Conservation (phyloP, 2,113 vertebrate genomes). For the Coptodon rendalli region DNA sequence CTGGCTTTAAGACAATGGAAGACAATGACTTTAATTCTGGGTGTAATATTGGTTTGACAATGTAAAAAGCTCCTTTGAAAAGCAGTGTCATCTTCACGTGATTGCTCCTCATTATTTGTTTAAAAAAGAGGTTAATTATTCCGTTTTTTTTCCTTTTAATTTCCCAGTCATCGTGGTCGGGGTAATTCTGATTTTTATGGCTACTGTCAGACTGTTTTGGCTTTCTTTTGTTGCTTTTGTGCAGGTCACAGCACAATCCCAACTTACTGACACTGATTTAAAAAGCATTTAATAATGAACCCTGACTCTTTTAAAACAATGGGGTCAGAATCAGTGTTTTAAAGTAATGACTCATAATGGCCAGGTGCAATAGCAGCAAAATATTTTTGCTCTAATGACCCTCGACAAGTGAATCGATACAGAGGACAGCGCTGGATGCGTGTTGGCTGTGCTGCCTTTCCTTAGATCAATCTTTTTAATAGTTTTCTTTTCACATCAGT, state of each 20-base stretch:
- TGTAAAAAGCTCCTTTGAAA: slow-evolving; percentile 38
- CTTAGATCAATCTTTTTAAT: not conserved
- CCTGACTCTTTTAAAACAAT: not conserved
- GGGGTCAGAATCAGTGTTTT: not conserved
- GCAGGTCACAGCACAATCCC: slow-evolving; percentile 25
- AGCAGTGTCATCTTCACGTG: slow-evolving; percentile 21
- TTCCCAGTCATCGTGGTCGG: not conserved
- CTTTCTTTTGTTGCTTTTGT: slow-evolving; percentile 24
- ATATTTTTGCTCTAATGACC: not conserved
- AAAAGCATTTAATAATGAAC: slow-evolving; percentile 11
- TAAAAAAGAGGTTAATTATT: slow-evolving; percentile 44
- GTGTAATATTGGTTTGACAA: slow-evolving; percentile 43
- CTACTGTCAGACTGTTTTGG: slow-evolving; percentile 26
- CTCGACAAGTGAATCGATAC: not conserved
- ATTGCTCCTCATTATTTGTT: slow-evolving; percentile 50
- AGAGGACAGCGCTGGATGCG: not conserved
- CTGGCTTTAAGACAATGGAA: slow-evolving; percentile 54
- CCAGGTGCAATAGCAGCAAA: not conserved
- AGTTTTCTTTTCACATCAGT: slow-evolving; percentile 16
- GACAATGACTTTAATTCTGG: slow-evolving; percentile 56
- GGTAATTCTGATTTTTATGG: slow-evolving; percentile 41
- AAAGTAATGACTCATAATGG: not conserved
- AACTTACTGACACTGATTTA: not conserved
- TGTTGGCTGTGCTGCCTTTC: not conserved
- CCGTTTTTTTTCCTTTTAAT: slow-evolving; percentile 28